These are phyloP conservation scores for Rhogogaster chlorosoma DNA, from an alignment of 2,888 invertebrate species.

Conservation along the genomic window DNA sequence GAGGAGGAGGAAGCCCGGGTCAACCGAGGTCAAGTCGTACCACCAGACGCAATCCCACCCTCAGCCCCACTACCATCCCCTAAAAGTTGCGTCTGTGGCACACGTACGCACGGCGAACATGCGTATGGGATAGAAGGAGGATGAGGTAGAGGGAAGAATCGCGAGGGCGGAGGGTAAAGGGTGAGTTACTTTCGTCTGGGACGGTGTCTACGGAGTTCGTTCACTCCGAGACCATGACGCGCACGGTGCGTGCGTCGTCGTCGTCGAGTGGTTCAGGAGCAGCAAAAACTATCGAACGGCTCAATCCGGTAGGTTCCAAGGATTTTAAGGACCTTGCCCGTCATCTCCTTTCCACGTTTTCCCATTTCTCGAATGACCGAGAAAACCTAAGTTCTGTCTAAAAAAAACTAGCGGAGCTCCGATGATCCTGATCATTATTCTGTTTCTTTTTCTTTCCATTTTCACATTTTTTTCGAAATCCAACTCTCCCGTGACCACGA, in stretches of 20 bases:
- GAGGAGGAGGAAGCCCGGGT: conserved; percentile 73
- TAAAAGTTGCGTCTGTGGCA: conserved; percentile 61
- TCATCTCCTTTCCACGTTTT: background rate
- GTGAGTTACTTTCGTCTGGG: conserved; percentile 66
- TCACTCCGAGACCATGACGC: conserved; percentile 63
- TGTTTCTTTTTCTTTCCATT: background rate
- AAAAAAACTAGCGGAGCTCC: background rate
- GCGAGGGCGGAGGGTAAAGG: conserved; percentile 38
- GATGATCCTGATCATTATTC: background rate
- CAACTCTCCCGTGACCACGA: background rate
- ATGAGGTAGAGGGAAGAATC: conserved; percentile 9
- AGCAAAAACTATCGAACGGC: conserved; percentile 31
- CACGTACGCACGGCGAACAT: conserved; percentile 58
- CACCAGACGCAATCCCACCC: conserved; percentile 76
- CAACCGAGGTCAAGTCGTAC: conserved; percentile 78
- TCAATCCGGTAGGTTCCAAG: background rate
- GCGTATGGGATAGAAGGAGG: conserved; percentile 38
- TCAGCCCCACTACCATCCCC: conserved; percentile 59
- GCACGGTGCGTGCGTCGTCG: conserved; percentile 28
- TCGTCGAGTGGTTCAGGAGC: conserved; percentile 47
- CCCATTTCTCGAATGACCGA: background rate
- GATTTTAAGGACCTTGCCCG: background rate
- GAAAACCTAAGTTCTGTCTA: background rate
- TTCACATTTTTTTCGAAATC: background rate
- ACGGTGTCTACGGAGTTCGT: conserved; percentile 66